Evolutionary conservation across 2,888 invertebrate genomes (phyloP).

Genomic region (Silvanus unidentatus): DNA sequence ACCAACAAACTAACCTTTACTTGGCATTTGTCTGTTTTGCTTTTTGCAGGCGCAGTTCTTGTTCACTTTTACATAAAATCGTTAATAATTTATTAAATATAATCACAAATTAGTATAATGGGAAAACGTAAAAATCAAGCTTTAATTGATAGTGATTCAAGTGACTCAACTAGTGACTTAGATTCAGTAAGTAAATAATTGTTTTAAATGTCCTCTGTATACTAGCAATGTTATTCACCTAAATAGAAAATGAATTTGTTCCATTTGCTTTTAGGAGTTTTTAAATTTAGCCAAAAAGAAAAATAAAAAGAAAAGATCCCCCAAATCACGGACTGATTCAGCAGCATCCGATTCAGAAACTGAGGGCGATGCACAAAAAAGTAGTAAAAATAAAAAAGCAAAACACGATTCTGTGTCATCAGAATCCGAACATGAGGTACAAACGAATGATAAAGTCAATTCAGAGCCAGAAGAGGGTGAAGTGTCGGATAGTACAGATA

Average conservation of each 20-base stretch:
- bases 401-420: constrained; percentile 34
- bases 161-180: constrained; percentile 72
- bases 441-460: constrained; percentile 39
- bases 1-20: no score
- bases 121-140: constrained; percentile 80
- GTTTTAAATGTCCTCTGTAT: constrained; percentile 6
- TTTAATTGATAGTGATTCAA: constrained; percentile 76
- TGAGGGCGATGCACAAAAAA: constrained; percentile 44
- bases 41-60: no score
- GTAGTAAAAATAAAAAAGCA: constrained; percentile 44
- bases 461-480: constrained; percentile 87
- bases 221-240: background rate
- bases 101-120: constrained; percentile 55
- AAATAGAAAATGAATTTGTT: background rate
- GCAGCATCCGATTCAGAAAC: constrained; percentile 40
- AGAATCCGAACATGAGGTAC: constrained; percentile 32
- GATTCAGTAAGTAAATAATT: constrained; percentile 67
- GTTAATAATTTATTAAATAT: background rate
- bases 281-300: constrained; percentile 76
- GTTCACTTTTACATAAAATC: no score
- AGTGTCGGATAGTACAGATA: constrained; percentile 65
- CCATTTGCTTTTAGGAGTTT: constrained; percentile 59
- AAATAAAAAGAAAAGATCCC: constrained; percentile 55
- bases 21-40: no score
- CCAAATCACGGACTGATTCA: constrained; percentile 39